Evolutionary conservation across 2,797 vertebrate genomes (phyloP).

Genomic region (Alcedo atthis): DNA sequence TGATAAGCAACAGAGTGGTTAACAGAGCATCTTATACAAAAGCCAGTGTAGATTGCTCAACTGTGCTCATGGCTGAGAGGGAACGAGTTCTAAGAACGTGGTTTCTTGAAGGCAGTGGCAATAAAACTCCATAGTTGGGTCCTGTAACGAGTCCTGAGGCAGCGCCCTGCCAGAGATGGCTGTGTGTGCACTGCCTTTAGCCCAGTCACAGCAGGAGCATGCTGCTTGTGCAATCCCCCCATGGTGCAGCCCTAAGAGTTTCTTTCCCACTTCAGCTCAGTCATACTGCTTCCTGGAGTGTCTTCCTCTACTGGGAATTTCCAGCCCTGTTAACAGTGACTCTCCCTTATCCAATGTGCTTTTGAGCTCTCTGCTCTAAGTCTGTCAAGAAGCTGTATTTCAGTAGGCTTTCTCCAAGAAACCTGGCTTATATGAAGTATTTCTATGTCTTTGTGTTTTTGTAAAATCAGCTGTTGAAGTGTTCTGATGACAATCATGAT

Average conservation of each 20-base stretch:
- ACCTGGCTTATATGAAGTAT: neutral
- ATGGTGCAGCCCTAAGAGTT: neutral
- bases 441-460: neutral
- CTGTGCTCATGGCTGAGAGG: neutral
- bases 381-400: neutral
- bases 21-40: neutral
- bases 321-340: neutral
- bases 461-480: neutral
- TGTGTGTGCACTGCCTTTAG: neutral
- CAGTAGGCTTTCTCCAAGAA: neutral
- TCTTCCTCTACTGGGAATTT: neutral
- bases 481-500: neutral
- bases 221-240: neutral
- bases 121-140: neutral
- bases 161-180: neutral
- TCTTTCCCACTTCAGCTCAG: neutral
- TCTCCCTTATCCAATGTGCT: neutral
- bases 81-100: neutral
- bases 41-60: neutral
- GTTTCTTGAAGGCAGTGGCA: constrained; percentile 26
- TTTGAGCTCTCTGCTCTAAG: neutral
- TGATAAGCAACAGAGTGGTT: neutral
- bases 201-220: neutral
- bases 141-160: neutral
- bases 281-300: neutral